Conservation (phyloP, 1,140 invertebrate genomes). For the Sesamia nonagrioides region DNA sequence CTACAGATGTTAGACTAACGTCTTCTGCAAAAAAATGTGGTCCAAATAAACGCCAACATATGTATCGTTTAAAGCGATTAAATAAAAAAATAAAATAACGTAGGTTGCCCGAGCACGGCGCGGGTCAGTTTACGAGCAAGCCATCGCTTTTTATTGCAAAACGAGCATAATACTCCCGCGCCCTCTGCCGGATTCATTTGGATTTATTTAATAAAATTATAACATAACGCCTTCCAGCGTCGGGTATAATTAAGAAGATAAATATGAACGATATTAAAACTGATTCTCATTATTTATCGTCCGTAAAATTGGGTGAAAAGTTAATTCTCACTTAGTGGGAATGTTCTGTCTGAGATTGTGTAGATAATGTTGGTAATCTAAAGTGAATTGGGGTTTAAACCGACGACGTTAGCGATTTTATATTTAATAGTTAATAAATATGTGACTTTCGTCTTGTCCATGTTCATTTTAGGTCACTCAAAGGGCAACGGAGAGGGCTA, state of each 20-base stretch:
- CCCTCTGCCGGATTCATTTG: slow-evolving; percentile 61
- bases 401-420: no score
- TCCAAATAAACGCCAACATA: not conserved
- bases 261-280: not conserved
- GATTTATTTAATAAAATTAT: slow-evolving; percentile 71
- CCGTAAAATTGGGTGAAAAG: not conserved
- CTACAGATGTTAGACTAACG: no score
- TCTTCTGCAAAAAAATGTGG: not conserved
- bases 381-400: no score
- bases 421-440: no score
- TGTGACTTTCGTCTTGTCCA: no score
- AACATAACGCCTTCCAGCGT: slow-evolving; percentile 11
- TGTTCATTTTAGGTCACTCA: no score
- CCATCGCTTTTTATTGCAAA: slow-evolving; percentile 67
- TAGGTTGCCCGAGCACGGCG: not conserved
- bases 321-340: no score
- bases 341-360: no score
- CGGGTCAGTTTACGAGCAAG: slow-evolving; percentile 61
- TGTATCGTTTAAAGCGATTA: slow-evolving; percentile 9
- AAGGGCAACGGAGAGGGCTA: no score
- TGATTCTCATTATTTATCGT: not conserved
- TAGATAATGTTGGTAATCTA: no score
- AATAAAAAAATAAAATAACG: slow-evolving; percentile 5
- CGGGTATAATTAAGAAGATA: not conserved
- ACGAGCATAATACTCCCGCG: slow-evolving; percentile 54